Percentiles rank a stretch among this genome's conserved stretches.
Conservation (phyloP, 2,888 invertebrate species). For the Gryllus longicercus region DNA sequence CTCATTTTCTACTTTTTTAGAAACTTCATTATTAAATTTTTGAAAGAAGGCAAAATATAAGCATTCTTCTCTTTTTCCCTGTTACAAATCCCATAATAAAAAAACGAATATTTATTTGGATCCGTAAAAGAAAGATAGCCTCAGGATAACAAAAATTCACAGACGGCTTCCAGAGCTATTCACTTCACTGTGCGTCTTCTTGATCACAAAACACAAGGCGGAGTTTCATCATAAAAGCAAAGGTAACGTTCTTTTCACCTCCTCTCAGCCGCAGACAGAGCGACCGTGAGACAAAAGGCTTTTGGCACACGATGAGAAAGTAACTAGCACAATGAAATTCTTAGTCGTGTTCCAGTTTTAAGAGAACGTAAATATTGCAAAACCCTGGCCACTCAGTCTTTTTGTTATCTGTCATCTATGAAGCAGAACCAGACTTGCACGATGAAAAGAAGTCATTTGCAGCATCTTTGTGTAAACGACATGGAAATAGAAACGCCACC, state of each 20-base stretch:
- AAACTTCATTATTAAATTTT: no score
- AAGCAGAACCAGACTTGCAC: neutral
- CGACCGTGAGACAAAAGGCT: neutral
- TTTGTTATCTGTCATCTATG: neutral
- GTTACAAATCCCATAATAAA: neutral
- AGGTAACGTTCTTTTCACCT: neutral
- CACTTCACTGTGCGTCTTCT: neutral
- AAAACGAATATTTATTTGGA: neutral
- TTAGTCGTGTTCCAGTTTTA: neutral
- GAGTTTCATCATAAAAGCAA: neutral
- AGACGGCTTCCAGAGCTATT: neutral
- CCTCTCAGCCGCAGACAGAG: neutral
- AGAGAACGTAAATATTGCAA: constrained; percentile 17
- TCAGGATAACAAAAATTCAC: neutral
- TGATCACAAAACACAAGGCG: neutral
- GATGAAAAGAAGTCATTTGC: neutral
- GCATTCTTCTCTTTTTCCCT: no score
- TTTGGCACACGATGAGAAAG: neutral
- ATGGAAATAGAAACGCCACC: neutral
- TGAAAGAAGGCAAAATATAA: no score
- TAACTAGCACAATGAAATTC: constrained; percentile 10
- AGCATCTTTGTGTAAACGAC: neutral
- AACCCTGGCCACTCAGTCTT: neutral
- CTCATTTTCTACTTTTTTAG: no score
- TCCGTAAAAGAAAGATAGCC: neutral